Evolutionary conservation across 92 coral and sea anemone species (phyloP).

Genomic region (Phenganax subtilis): DNA sequence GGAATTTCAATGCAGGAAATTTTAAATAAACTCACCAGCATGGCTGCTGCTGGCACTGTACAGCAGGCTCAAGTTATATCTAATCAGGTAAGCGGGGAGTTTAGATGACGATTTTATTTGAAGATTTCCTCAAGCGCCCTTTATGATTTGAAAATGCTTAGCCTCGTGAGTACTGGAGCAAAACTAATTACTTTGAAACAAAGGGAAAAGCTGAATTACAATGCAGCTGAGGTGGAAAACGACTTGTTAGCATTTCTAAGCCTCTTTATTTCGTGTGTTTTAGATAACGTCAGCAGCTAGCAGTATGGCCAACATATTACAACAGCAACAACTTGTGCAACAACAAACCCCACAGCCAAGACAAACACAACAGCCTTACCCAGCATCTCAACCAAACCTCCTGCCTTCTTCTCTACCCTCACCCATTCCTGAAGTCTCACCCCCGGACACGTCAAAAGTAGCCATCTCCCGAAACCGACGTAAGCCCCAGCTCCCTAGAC

Average conservation of each 20-base stretch:
- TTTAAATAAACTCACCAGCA: slow-evolving; percentile 20
- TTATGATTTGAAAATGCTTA: too few relatives aligned
- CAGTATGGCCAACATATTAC: slow-evolving; percentile 9
- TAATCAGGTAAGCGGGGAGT: neutral
- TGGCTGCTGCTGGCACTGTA: slow-evolving; percentile 14
- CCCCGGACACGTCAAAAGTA: neutral
- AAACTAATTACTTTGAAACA: too few relatives aligned
- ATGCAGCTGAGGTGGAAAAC: too few relatives aligned
- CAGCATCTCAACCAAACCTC: neutral
- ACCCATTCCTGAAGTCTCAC: neutral
- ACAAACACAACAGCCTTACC: neutral
- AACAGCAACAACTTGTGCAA: neutral
- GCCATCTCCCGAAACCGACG: slow-evolving; percentile 15
- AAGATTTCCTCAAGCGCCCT: too few relatives aligned
- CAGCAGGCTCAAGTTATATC: neutral
- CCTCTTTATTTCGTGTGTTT: too few relatives aligned
- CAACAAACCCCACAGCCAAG: neutral
- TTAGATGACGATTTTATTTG: too few relatives aligned
- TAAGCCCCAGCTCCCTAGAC: slow-evolving; percentile 28
- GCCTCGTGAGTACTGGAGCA: too few relatives aligned
- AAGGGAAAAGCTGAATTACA: too few relatives aligned
- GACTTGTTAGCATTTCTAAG: too few relatives aligned
- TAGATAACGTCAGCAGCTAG: slow-evolving; percentile 7
- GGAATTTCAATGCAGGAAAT: slow-evolving; percentile 31
- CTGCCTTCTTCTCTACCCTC: neutral